These are phyloP conservation scores for Furcula furcula DNA, from an alignment of 2,888 invertebrate genomes.

Conservation along the genomic window DNA sequence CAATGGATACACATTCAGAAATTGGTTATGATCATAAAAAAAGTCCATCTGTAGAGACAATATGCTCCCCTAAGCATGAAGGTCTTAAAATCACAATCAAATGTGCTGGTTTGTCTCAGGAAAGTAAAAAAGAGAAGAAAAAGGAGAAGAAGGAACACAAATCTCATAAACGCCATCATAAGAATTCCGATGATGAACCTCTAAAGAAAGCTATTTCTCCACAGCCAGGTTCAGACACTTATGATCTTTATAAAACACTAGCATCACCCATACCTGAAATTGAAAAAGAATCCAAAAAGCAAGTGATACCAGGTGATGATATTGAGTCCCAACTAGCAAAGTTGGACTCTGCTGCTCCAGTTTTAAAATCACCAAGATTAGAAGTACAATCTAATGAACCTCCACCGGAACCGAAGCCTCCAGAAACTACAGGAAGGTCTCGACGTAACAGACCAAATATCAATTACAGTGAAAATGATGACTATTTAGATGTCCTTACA, in stretches of 20 bases:
- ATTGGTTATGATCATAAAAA: constrained; percentile 65
- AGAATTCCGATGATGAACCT: constrained; percentile 62
- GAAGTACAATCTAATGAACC: constrained; percentile 60
- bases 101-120: constrained; percentile 65
- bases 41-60: constrained; percentile 67
- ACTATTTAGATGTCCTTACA: constrained; percentile 75
- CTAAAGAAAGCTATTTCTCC: constrained; percentile 73
- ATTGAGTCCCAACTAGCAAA: constrained; percentile 64
- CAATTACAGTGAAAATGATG: constrained; percentile 81
- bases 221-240: constrained; percentile 70
- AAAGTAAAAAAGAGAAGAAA: constrained; percentile 69
- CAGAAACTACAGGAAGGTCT: constrained; percentile 61
- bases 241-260: constrained; percentile 76
- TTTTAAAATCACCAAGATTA: constrained; percentile 50
- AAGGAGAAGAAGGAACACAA: constrained; percentile 79
- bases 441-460: constrained; percentile 74
- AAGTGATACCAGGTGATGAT: constrained; percentile 48
- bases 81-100: constrained; percentile 78
- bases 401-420: constrained; percentile 68
- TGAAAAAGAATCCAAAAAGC: constrained; percentile 47
- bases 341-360: constrained; percentile 51
- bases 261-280: constrained; percentile 68
- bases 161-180: constrained; percentile 74
- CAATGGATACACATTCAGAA: constrained; percentile 71
- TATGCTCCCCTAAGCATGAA: constrained; percentile 76